Evolutionary conservation across 1,140 invertebrate genomes (phyloP).

Genomic region (Melanaphis sacchari): DNA sequence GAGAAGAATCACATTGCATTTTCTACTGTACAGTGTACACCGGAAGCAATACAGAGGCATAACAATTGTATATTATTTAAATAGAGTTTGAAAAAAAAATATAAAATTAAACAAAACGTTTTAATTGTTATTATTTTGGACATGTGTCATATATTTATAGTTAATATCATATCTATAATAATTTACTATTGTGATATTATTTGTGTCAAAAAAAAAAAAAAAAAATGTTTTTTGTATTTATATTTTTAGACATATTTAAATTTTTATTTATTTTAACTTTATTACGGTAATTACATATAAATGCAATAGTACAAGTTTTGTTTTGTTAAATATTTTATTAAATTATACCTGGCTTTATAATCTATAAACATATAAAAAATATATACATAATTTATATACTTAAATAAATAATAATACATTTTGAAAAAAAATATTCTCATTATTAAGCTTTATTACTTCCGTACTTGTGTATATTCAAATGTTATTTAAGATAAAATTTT

Average conservation of each 20-base stretch:
- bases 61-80: background rate
- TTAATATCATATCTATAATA: background rate
- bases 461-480: too few species aligned
- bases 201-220: too few species aligned
- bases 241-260: background rate
- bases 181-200: background rate
- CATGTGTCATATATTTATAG: background rate
- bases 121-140: background rate
- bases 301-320: background rate
- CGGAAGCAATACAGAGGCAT: too few species aligned
- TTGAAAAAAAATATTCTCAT: background rate
- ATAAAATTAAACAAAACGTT: background rate
- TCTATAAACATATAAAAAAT: background rate
- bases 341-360: background rate
- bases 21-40: too few species aligned
- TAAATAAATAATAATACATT: too few species aligned
- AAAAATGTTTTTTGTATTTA: too few species aligned
- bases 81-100: background rate
- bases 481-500: too few species aligned
- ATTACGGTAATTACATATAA: background rate
- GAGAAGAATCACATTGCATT: background rate
- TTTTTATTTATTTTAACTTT: background rate
- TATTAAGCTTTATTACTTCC: background rate
- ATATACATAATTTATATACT: background rate
- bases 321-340: background rate